Evolutionary conservation across 2,113 vertebrate genomes (phyloP).

Genomic region (Cyanoliseus patagonus): DNA sequence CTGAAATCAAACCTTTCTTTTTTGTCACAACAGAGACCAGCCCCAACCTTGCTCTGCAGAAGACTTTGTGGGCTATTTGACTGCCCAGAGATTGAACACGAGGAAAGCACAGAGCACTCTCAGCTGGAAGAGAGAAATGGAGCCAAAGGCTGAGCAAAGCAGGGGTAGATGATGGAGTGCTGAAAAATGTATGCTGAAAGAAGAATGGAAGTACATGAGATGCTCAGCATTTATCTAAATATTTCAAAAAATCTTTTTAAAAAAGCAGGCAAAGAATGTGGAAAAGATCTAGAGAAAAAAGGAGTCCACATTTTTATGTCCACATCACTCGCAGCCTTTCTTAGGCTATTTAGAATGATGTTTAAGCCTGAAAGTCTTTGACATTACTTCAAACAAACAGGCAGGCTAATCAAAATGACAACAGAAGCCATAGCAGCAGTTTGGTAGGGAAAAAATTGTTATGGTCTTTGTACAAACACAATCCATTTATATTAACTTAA

Average conservation of each 20-base stretch:
- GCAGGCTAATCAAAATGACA: slow-evolving; percentile 12
- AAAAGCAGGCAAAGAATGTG: background rate
- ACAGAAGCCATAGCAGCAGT: background rate
- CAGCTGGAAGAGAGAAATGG: background rate
- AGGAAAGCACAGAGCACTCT: background rate
- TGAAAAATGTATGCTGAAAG: background rate
- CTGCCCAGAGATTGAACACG: accelerated
- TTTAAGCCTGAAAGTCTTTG: background rate
- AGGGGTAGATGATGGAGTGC: background rate
- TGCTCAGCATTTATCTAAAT: background rate
- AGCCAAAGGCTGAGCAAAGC: background rate
- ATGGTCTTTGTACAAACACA: background rate
- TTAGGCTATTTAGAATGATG: background rate
- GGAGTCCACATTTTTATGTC: background rate
- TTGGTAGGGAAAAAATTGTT: background rate
- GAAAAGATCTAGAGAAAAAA: background rate
- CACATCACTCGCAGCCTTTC: background rate
- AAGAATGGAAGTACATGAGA: background rate
- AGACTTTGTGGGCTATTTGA: background rate
- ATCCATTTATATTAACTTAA: background rate
- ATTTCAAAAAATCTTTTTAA: background rate
- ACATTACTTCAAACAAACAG: background rate
- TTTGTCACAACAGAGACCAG: background rate
- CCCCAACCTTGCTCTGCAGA: background rate
- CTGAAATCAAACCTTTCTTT: background rate